Evolutionary conservation across 2,797 vertebrate species (phyloP).

Genomic region (Paguma larvata): DNA sequence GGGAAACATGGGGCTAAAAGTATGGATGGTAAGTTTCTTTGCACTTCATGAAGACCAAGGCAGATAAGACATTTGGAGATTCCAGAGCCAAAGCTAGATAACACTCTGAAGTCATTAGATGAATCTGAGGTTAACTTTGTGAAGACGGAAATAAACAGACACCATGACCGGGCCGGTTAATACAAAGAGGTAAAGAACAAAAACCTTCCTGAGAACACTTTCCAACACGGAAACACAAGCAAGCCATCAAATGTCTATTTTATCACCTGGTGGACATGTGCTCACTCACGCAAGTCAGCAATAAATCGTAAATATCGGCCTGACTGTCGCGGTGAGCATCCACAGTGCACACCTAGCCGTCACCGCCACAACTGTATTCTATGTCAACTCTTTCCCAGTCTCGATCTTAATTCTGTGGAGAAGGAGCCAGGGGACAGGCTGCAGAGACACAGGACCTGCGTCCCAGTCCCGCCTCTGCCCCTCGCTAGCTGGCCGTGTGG

Average conservation of each 20-base stretch:
- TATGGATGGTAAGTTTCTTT: background rate
- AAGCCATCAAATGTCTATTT: background rate
- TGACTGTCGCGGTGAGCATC: too few relatives aligned
- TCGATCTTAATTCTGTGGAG: background rate
- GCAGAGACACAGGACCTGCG: background rate
- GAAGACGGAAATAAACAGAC: background rate
- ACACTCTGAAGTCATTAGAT: background rate
- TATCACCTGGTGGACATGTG: background rate
- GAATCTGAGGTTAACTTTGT: background rate
- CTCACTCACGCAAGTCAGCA: background rate
- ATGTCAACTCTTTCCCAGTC: background rate
- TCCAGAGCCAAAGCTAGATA: background rate
- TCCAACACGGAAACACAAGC: background rate
- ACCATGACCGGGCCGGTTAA: background rate
- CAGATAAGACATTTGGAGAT: background rate
- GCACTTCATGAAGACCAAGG: background rate
- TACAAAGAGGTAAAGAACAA: background rate
- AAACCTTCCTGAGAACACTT: background rate
- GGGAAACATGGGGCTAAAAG: background rate
- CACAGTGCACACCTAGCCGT: rapidly evolving
- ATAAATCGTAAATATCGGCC: background rate
- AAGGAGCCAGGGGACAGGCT: background rate
- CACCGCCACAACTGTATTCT: background rate
- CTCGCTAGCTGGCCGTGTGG: background rate
- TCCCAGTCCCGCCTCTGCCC: background rate